phyloP scores from a whole-genome alignment of 2,888 invertebrate species.

The Mesorhabditis spiculigera region DNA sequence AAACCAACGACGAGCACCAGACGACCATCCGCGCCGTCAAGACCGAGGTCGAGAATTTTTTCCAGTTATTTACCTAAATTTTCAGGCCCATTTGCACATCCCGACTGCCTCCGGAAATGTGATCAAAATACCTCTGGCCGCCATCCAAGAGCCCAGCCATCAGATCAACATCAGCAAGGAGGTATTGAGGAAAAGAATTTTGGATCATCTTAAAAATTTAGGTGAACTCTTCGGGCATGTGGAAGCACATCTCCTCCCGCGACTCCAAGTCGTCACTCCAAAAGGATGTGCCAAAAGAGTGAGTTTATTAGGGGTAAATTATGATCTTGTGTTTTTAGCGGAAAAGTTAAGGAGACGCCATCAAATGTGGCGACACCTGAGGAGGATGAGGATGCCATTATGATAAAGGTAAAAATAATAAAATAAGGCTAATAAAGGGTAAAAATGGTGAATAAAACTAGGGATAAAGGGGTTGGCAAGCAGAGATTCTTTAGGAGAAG shows the following conservation, averaged over 20 bases:
- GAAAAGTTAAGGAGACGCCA: neutral
- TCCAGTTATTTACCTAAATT: too few relatives aligned
- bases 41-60: slow-evolving; percentile 31
- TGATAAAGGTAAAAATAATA: slow-evolving; percentile 61
- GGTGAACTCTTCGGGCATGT: slow-evolving; percentile 70
- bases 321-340: slow-evolving; percentile 8
- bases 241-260: slow-evolving; percentile 66
- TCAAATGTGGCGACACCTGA: slow-evolving; percentile 22
- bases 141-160: slow-evolving; percentile 59
- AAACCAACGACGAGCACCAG: slow-evolving; percentile 52
- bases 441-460: slow-evolving; percentile 7
- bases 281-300: slow-evolving; percentile 22
- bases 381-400: slow-evolving; percentile 56
- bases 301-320: neutral
- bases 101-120: slow-evolving; percentile 83
- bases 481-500: neutral
- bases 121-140: slow-evolving; percentile 78
- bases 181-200: slow-evolving; percentile 62
- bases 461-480: neutral
- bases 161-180: slow-evolving; percentile 84
- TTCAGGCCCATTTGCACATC: slow-evolving; percentile 74
- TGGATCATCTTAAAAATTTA: slow-evolving; percentile 61
- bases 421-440: slow-evolving; percentile 40
- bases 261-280: slow-evolving; percentile 49
- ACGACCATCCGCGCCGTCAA: slow-evolving; percentile 57